phyloP scores from a whole-genome alignment of 2,888 invertebrate species.

The Agriopis aurantiaria region DNA sequence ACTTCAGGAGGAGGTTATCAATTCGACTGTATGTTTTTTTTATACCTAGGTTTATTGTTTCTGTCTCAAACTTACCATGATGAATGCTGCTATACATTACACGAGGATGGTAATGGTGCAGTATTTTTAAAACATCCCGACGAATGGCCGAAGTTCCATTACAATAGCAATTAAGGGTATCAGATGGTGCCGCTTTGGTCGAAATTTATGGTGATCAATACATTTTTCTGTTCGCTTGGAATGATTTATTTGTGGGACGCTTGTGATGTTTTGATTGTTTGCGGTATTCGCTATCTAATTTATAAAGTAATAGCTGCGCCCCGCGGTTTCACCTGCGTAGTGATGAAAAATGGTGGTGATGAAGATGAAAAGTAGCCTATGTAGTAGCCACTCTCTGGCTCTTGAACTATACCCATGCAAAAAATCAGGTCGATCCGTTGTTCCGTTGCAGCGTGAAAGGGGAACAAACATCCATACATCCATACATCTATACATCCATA shows the following conservation, averaged over 20 bases:
- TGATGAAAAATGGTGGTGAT: too few relatives aligned
- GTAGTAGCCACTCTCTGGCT: too few relatives aligned
- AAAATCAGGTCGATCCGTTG: too few relatives aligned
- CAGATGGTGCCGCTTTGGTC: slow-evolving; percentile 37
- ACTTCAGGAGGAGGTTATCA: too few relatives aligned
- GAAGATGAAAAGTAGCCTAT: too few relatives aligned
- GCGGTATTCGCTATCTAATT: neutral
- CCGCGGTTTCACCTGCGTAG: too few relatives aligned
- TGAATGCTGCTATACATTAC: slow-evolving; percentile 47
- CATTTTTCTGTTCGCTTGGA: slow-evolving; percentile 39
- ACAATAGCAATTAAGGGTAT: slow-evolving; percentile 48
- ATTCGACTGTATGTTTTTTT: too few relatives aligned
- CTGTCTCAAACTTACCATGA: slow-evolving; percentile 46
- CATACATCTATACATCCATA: too few relatives aligned
- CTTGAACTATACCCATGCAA: too few relatives aligned
- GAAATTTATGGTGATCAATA: slow-evolving; percentile 44
- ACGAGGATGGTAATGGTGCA: slow-evolving; percentile 48
- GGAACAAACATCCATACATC: too few relatives aligned
- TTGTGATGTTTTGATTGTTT: slow-evolving; percentile 29
- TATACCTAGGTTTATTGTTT: neutral
- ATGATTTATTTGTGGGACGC: slow-evolving; percentile 41
- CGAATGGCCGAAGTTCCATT: slow-evolving; percentile 52
- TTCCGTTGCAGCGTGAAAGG: too few relatives aligned
- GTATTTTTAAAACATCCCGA: slow-evolving; percentile 53
- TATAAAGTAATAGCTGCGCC: neutral